Conservation (phyloP, 1,140 invertebrate genomes). For the Trypoxylus dichotomus region DNA sequence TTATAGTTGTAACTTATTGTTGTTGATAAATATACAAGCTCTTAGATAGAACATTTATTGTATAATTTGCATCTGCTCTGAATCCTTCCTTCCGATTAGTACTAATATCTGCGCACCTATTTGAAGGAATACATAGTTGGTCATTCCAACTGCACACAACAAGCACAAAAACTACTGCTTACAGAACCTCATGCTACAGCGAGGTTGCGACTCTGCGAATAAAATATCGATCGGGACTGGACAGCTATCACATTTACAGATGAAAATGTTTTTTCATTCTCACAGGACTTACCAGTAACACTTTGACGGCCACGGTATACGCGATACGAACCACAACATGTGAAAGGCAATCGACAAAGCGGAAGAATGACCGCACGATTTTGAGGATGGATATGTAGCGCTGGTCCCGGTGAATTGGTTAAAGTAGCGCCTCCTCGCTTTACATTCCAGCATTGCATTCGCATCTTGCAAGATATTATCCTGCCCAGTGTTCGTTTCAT, state of each 20-base stretch:
- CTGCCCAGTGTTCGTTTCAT: background rate
- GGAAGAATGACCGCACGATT: background rate
- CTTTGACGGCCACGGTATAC: background rate
- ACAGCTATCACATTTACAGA: background rate
- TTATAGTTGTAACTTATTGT: no score
- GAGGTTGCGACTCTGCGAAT: background rate
- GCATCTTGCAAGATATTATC: background rate
- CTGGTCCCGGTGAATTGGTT: background rate
- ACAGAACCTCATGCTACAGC: background rate
- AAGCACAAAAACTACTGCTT: background rate
- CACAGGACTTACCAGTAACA: background rate
- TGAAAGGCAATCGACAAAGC: background rate
- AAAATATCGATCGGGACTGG: no score
- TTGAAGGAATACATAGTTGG: no score
- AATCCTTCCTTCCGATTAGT: no score
- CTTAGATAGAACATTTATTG: no score
- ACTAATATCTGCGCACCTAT: no score
- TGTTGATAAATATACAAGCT: no score
- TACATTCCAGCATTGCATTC: background rate
- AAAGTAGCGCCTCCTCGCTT: background rate
- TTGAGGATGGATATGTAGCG: background rate
- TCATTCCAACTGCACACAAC: no score
- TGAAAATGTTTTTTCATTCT: background rate
- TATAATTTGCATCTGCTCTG: no score
- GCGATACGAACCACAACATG: no score